Percentiles rank a stretch among this genome's conserved stretches.
Evolutionary conservation across 2,888 invertebrate species (phyloP).

Genomic region (Incurvaria masculella): DNA sequence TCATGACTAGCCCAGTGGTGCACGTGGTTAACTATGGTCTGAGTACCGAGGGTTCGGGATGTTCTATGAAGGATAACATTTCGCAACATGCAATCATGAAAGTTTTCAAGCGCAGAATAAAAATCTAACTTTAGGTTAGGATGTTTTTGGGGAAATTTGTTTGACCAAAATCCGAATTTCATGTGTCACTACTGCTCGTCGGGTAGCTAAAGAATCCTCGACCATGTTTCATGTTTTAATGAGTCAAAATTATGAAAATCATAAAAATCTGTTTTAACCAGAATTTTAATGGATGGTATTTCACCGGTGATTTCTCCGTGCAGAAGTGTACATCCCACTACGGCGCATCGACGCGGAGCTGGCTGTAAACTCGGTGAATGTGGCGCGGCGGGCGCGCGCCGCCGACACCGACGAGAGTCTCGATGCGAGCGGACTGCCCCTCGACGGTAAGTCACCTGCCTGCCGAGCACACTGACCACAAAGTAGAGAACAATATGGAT

Average conservation of each 20-base stretch:
- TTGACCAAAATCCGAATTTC: too few species aligned
- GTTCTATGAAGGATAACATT: too few species aligned
- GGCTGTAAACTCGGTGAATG: conserved; percentile 20
- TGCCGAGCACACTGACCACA: too few species aligned
- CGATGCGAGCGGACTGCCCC: conserved; percentile 21
- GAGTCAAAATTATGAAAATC: not conserved
- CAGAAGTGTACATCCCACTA: conserved; percentile 44
- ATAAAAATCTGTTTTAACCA: not conserved
- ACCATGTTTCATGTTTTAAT: too few species aligned
- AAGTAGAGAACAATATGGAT: too few species aligned
- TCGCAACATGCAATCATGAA: too few species aligned
- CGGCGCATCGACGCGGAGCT: conserved; percentile 36
- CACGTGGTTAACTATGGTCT: too few species aligned
- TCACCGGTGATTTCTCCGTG: conserved; percentile 13
- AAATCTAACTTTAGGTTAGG: conserved; percentile 43
- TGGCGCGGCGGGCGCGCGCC: conserved; percentile 11
- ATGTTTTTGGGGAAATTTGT: not conserved
- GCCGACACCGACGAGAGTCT: conserved; percentile 22
- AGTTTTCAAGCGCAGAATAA: too few species aligned
- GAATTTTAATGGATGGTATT: not conserved
- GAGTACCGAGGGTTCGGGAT: too few species aligned
- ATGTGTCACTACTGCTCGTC: too few species aligned
- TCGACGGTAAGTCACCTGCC: conserved; percentile 23
- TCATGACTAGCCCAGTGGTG: too few species aligned
- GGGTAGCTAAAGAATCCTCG: too few species aligned